Evolutionary conservation across 2,113 vertebrate genomes (phyloP), one percentile per base, ranked within the genome.

Genomic region (Pluvialis apricaria): DNA sequence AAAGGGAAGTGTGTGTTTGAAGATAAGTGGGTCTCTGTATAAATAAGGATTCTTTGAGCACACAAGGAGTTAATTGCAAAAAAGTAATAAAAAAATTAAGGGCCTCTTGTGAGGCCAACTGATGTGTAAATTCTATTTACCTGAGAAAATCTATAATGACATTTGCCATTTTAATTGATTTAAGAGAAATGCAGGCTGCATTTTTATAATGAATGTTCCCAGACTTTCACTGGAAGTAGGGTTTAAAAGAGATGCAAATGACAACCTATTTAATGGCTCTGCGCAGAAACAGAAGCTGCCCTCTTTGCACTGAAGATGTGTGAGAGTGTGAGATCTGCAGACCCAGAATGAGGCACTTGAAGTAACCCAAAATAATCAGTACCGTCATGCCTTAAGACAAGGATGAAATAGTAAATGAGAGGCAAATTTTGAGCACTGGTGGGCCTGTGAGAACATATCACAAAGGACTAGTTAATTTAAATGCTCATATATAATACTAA

Each of bases 211-310:
- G 34, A 73, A 72, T 25, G 13, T 70, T 91, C 54, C 61, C 89
- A 92, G 92, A 49, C 77, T 86, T 96, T 88, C 85, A 58, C 49
- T 91, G 58, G 66, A 85, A 89, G n/a, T 19, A 85, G 71, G 58
- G 81, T 91, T 90, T 89, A 73, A 78, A 94, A 95, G 69, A 91
- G 58, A 89, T 95, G 91, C 66, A 95, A 94, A 95, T 85, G 36
- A 80, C 86, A 95, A 62, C 91, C 44, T 95, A 65, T 72, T 95
- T 95, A 88, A 89, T 91, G 70, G 44, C 70, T 92, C n/a, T 70
- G 62, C 3, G 1, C 62, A 85, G 71, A 70, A 92, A 90, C 54
- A 91, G 92, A 94, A 91, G 86, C 81, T 86, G 77, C 58, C 65
- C 66, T 88, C 92, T 94, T 91, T 94, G 86, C 90, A 82, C 52